Base-by-base conservation (phyloP, 2,888 invertebrate genomes). In the Parnassius orleans region DNA sequence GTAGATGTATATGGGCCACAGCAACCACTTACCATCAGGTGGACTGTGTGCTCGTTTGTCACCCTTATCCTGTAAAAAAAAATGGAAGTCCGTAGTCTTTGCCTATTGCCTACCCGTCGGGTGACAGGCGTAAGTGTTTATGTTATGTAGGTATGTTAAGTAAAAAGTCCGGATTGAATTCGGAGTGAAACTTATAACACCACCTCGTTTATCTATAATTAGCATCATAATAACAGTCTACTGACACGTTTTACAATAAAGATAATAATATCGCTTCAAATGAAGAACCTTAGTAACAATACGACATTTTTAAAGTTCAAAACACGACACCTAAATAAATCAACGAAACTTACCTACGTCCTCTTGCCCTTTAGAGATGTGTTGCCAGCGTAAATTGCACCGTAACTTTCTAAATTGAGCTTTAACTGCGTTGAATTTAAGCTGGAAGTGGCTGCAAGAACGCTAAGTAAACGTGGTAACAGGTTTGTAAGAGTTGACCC, bases 351-450 rank as follows among this genome's bases (percentile, higher is more conserved):
- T 55, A 64, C 67, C 66, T 65, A 62, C 66, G 68, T 66, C 71
- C 66, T 68, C 66, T 60, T 72, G 72, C 72, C 72, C 73, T 73
- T 73, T 72, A 65, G 61, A 69, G 69, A 69, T 62, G 53, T 61
- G 63, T 59, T 63, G 44, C 57, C 41, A 52, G 41, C 15, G 44
- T 3, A 9, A 15, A 11, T 15, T 42, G 59, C 55, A 3, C 1
- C 2, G 3, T n/a, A 1, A 50, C 51, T 9, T 46, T 41, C 19
- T 51, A 57, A 60, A 53, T 10, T 24, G n/a, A 60, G 15, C 48
- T 44, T 41, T 63, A 10, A 14, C 0, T 0, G 10, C 2, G 1
- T n/a, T 2, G 33, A 0, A 0, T 9, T 58, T 54, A 2, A 47
- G 58, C 33, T 12, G 14, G 47, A 51, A 19, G 19, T 33, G 55